These are phyloP conservation scores for Brachyrhaphis roseni DNA, from an alignment of 2,797 vertebrate species.

Conservation along the genomic window DNA sequence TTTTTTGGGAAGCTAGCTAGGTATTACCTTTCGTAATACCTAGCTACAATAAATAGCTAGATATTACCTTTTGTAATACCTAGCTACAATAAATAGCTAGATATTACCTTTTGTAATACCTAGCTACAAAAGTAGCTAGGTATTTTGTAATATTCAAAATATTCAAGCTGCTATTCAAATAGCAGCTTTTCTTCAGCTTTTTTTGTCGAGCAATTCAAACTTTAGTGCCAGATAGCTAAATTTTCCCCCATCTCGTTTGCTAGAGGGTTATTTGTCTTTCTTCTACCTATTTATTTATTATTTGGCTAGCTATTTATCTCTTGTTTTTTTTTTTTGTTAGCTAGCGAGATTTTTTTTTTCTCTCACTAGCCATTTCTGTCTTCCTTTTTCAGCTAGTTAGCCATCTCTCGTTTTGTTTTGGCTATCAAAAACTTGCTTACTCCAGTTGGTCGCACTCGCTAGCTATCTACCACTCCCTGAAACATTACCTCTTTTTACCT, in stretches of 20 bases:
- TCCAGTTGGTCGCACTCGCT: not conserved
- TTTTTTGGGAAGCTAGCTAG: not conserved
- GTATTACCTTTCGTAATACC: not conserved
- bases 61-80: not conserved
- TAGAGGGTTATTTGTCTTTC: too few species aligned
- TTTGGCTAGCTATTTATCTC: not conserved
- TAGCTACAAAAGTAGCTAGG: too few species aligned
- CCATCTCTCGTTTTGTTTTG: not conserved
- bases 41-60: too few species aligned
- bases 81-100: too few species aligned
- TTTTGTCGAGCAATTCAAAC: too few species aligned
- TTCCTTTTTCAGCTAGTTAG: not conserved
- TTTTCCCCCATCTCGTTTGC: too few species aligned
- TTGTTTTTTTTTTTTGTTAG: not conserved
- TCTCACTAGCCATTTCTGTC: too few species aligned
- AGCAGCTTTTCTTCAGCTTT: too few species aligned
- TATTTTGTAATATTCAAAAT: not conserved
- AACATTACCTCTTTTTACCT: not conserved
- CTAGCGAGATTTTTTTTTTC: not conserved
- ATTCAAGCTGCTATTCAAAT: too few species aligned
- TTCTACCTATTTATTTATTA: not conserved
- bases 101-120: not conserved
- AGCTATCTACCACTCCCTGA: not conserved
- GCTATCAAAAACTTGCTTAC: not conserved
- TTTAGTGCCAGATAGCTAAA: too few species aligned